phyloP scores from a whole-genome alignment of 2,797 vertebrate genomes.

The Clarias fuscus region DNA sequence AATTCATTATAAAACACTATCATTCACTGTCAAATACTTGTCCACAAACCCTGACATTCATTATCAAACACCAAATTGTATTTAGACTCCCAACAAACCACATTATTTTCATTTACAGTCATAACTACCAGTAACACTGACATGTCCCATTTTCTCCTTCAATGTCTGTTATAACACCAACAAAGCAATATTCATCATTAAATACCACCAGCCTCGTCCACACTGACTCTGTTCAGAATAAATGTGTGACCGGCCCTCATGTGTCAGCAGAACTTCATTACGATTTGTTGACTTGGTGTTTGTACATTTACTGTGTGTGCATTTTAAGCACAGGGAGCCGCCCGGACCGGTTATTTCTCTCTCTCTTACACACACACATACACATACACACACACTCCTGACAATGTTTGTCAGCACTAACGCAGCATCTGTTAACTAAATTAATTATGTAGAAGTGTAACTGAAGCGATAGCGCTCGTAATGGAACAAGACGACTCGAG shows the following conservation, averaged over 20 bases:
- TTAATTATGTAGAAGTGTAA: slow-evolving; percentile 53
- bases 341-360: not conserved
- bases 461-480: slow-evolving; percentile 34
- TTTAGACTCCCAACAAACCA: not conserved
- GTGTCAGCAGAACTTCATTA: not conserved
- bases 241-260: not conserved
- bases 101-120: not conserved
- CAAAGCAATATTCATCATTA: not conserved
- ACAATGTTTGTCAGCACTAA: slow-evolving; percentile 39
- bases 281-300: not conserved
- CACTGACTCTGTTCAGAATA: not conserved
- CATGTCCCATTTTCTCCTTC: not conserved
- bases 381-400: slow-evolving; percentile 5
- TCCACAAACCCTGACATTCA: not conserved
- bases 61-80: not conserved
- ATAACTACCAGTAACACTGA: not conserved
- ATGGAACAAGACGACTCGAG: slow-evolving; percentile 53
- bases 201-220: not conserved
- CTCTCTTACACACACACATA: slow-evolving; percentile 1
- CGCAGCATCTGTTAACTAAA: slow-evolving; percentile 22
- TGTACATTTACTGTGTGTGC: not conserved
- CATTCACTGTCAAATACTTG: not conserved
- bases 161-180: not conserved
- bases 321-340: not conserved
- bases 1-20: not conserved